Conservation (phyloP, 2,797 vertebrate genomes). For the Melanotaenia boesemani region DNA sequence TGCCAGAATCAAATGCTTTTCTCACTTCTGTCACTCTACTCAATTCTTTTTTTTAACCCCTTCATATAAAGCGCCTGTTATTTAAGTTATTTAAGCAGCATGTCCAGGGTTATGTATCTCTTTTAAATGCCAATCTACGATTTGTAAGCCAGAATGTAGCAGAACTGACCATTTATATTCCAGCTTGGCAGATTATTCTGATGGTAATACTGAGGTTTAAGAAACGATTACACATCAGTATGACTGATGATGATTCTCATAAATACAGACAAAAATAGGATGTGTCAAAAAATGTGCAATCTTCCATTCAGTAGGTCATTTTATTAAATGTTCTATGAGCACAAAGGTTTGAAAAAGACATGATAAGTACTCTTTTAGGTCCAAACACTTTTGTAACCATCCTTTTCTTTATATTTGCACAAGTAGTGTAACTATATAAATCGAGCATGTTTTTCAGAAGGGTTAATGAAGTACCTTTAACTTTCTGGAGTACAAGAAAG, state of each 20-base stretch:
- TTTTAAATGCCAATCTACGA: conserved; percentile 63
- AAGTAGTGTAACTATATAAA: conserved; percentile 21
- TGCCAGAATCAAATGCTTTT: conserved; percentile 63
- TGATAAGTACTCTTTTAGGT: conserved; percentile 17
- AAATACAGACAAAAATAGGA: conserved; percentile 49
- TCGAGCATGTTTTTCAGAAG: conserved; percentile 6
- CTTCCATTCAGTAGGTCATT: conserved; percentile 32
- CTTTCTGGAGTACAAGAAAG: conserved; percentile 21
- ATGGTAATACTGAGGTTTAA: conserved; percentile 64
- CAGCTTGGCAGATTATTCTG: conserved; percentile 64
- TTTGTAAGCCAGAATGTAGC: conserved; percentile 68
- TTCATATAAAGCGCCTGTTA: conserved; percentile 72
- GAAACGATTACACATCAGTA: conserved; percentile 39
- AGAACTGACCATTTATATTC: conserved; percentile 82
- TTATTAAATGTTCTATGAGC: conserved; percentile 33
- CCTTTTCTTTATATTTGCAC: conserved; percentile 3
- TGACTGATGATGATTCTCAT: conserved; percentile 61
- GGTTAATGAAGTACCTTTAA: conserved; percentile 38
- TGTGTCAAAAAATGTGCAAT: conserved; percentile 45
- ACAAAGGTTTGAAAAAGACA: conserved; percentile 25
- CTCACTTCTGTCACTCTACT: conserved; percentile 41
- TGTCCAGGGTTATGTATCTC: conserved; percentile 60
- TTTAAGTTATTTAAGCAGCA: conserved; percentile 66
- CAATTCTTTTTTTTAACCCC: conserved; percentile 42
- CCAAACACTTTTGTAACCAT: conserved; percentile 11